phyloP scores from a whole-genome alignment of 2,888 invertebrate species.

The Trichogramma evanescens region DNA sequence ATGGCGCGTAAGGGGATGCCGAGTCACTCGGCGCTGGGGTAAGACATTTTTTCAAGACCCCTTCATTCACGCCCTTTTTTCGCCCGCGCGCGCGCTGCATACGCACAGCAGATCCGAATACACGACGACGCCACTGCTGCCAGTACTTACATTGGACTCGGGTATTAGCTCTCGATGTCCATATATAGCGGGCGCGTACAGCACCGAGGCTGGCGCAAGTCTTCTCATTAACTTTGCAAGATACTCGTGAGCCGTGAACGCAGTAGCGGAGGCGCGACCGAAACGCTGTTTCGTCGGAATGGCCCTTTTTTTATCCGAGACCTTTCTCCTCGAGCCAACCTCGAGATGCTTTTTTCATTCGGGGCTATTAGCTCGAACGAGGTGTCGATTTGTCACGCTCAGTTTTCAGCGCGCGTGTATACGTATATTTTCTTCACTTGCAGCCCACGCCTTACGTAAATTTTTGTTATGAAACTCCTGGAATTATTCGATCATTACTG shows the following conservation, averaged over 20 bases:
- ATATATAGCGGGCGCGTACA: neutral
- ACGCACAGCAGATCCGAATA: too few species aligned
- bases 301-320: neutral
- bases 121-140: too few species aligned
- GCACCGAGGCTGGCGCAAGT: neutral
- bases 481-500: too few species aligned
- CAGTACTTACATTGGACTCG: neutral
- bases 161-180: neutral
- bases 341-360: constrained; percentile 1
- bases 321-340: neutral
- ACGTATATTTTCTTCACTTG: too few species aligned
- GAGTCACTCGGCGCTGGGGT: too few species aligned
- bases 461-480: too few species aligned
- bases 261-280: too few species aligned
- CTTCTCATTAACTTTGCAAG: constrained; percentile 17
- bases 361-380: neutral
- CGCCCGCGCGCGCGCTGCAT: too few species aligned
- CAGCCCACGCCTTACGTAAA: too few species aligned
- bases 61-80: too few species aligned
- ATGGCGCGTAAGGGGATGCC: too few species aligned
- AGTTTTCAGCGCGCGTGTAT: neutral
- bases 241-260: neutral
- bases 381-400: constrained; percentile 13
- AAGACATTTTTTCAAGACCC: too few species aligned
- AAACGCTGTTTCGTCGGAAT: neutral